Base-by-base conservation (phyloP, 2,888 invertebrate genomes). In the Polymixis flavicincta region DNA sequence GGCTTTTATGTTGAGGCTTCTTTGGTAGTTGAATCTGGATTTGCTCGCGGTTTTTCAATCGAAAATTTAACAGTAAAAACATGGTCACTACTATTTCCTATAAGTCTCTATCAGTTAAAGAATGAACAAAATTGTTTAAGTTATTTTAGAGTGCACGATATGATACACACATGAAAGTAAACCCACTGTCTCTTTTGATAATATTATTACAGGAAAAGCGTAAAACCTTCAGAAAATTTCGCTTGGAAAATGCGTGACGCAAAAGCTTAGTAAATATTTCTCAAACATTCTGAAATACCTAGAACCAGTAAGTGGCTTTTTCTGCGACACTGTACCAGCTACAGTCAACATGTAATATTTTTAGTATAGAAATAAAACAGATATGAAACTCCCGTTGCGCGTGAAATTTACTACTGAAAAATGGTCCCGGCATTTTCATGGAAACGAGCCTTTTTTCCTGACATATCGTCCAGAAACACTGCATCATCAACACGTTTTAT, bases 401-500 rank as follows among this genome's bases (percentile, higher is more conserved):
- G 25, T 19, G 19, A 65, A 77, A 66, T 71, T 66, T 67, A 71
- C 32, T 37, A 68, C 68, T 9, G n/a, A 60, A 84, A 83, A 66
- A 70, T 70, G 13, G 13, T 25, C 25, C 57, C 60, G 22, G 45
- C n/a, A 67, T 70, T 80, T 84, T 64, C 57, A 63, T 64, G 48
- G 9, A 60, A 71, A 55, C n/a, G n/a, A 54, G n/a, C 42, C 25
- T 42, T 59, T 64, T 80, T 69, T 32, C 11, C 55, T 25, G 63
- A 32, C 50, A 28, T 67, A 65, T 60, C 32, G 17, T 55, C 60
- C 32, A 57, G 50, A 74, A 83, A 85, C 70, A 73, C 68, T 57
- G 70, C 55, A 57, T 64, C 59, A 54, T 85, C 70, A 85, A 85
- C 83, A 83, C 77, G 70, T 61, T 82, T 68, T 74, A 65, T 85